Evolutionary conservation across 2,113 vertebrate species (phyloP).

Genomic region (Semicossyphus pulcher): DNA sequence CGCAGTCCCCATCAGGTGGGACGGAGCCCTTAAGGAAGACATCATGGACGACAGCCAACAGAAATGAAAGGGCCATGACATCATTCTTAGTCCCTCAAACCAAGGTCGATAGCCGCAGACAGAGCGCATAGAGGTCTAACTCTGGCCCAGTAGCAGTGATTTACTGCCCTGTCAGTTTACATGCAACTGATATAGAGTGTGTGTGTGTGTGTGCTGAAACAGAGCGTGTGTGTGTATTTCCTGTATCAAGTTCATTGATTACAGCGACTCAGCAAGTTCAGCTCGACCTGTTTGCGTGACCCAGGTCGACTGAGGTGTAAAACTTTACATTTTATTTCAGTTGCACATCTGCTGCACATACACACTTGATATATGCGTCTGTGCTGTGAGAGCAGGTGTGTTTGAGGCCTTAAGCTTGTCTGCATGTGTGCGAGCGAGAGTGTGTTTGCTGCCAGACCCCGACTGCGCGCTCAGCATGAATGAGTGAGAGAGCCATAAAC

Average conservation of each 20-base stretch:
- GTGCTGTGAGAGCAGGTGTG: slow-evolving; percentile 55
- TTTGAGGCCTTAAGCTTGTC: neutral
- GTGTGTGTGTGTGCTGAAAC: neutral
- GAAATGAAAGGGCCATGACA: slow-evolving; percentile 67
- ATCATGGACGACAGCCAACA: slow-evolving; percentile 44
- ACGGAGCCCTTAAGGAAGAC: slow-evolving; percentile 34
- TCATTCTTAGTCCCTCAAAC: slow-evolving; percentile 41
- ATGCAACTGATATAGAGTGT: slow-evolving; percentile 16
- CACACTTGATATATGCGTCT: slow-evolving; percentile 31
- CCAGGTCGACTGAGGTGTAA: neutral
- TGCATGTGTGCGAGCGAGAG: slow-evolving; percentile 19
- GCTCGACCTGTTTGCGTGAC: slow-evolving; percentile 7
- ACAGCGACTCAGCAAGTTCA: slow-evolving; percentile 11
- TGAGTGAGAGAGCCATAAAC: slow-evolving; percentile 65
- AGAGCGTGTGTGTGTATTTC: slow-evolving; percentile 6
- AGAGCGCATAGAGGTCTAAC: slow-evolving; percentile 12
- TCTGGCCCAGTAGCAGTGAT: slow-evolving; percentile 48
- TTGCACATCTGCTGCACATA: slow-evolving; percentile 10
- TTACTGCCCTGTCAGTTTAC: slow-evolving; percentile 42
- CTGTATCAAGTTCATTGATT: slow-evolving; percentile 15
- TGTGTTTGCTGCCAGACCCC: slow-evolving; percentile 47
- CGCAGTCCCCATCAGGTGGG: slow-evolving; percentile 40
- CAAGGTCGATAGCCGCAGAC: slow-evolving; percentile 31
- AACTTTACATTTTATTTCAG: neutral
- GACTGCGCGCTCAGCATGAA: slow-evolving; percentile 66